A percentile compares a stretch with the other conserved stretches of the same genome.
Conservation (phyloP, 2,888 invertebrate species). For the Mactromeris polynyma region DNA sequence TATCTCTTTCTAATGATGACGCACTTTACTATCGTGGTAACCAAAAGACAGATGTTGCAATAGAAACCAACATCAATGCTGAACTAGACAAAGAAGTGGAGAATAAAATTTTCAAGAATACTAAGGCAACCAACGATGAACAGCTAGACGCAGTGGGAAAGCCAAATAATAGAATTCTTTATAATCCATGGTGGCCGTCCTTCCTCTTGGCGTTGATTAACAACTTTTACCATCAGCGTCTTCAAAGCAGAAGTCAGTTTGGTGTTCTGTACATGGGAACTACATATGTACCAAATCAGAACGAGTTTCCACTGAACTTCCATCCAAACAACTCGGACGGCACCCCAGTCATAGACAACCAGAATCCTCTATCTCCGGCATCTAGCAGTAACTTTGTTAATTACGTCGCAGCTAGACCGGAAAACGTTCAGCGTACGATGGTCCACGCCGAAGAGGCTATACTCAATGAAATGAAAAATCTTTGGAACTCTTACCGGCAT, state of each 20-base stretch:
- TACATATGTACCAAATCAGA: background rate
- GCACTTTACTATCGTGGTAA: too few relatives aligned
- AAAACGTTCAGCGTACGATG: background rate
- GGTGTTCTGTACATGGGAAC: background rate
- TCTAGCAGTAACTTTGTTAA: background rate
- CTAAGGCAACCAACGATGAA: background rate
- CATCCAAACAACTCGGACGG: background rate
- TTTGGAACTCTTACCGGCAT: background rate
- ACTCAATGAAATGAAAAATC: background rate
- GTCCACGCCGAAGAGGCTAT: background rate
- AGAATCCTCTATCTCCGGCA: background rate
- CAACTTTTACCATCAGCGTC: background rate
- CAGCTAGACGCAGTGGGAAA: background rate
- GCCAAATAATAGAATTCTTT: background rate
- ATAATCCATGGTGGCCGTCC: constrained; percentile 7
- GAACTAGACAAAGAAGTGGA: background rate
- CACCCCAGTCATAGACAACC: background rate
- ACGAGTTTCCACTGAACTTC: background rate
- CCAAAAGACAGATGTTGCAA: too few relatives aligned
- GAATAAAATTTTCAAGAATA: background rate
- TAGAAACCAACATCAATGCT: background rate
- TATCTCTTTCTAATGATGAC: too few relatives aligned
- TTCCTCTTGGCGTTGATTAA: background rate
- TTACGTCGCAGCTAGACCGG: background rate
- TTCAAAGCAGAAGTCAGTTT: background rate